Evolutionary conservation across 2,888 invertebrate genomes (phyloP).

Genomic region (Sinodicranocentrus sp.): DNA sequence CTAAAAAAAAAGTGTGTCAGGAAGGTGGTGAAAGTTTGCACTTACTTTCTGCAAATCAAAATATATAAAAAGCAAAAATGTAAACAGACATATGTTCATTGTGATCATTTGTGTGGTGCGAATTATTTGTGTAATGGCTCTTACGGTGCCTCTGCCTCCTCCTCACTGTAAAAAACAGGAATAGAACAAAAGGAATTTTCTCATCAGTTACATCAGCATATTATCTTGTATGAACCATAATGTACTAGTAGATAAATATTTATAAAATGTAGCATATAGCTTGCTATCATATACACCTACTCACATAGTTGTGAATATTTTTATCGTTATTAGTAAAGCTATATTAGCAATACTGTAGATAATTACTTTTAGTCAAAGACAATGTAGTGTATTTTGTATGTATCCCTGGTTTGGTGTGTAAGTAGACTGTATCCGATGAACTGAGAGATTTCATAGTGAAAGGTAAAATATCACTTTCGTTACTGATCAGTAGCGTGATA

Average conservation of each 20-base stretch:
- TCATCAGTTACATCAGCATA: conserved; percentile 48
- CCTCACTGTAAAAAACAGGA: conserved; percentile 62
- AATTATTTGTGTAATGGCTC: conserved; percentile 31
- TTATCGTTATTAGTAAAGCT: conserved; percentile 51
- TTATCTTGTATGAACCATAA: not conserved
- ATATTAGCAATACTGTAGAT: not conserved
- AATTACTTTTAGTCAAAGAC: not conserved
- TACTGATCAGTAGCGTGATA: too few species aligned
- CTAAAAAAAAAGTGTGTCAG: conserved; percentile 29
- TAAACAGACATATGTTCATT: not conserved
- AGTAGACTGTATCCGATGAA: not conserved
- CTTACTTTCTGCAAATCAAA: conserved; percentile 71
- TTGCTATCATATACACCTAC: conserved; percentile 41
- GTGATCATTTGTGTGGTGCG: conserved; percentile 22
- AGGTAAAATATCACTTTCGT: too few species aligned
- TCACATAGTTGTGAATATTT: conserved; percentile 41
- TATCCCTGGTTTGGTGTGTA: not conserved
- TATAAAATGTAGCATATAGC: too few species aligned
- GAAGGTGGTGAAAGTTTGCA: conserved; percentile 46
- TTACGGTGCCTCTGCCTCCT: conserved; percentile 70
- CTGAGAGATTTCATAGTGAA: not conserved
- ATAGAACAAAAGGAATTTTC: conserved; percentile 60
- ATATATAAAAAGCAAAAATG: conserved; percentile 37
- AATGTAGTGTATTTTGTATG: conserved; percentile 6
- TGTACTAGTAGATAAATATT: not conserved